Base-by-base conservation (phyloP, 1,140 invertebrate species). In the Bombus superbus region DNA sequence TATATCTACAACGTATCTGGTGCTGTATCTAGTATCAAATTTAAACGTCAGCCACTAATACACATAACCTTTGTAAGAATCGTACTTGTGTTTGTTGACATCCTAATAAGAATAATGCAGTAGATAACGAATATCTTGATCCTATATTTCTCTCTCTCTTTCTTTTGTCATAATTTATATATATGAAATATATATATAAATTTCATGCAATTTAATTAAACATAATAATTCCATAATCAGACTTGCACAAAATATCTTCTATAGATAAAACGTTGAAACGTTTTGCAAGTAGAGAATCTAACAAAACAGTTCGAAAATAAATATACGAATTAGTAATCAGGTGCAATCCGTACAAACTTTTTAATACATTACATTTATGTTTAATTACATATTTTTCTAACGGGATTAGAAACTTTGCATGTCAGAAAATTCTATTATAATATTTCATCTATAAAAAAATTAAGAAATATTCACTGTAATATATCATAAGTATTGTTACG, bases 41-140 rank as follows among this genome's bases (percentile, higher is more conserved):
- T 78, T 35, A 59, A 79, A 72, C n/a, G 47, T 62, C n/a, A 79
- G 35, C 8, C 28, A 68, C 9, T 9, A 68, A 3, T 53, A 79
- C 13, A 59, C 44, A 80, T 85, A 85, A 85, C 77, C 83, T 81
- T 28, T 15, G 0, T 81, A 64, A 81, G 53, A 53, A 73, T 0
- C 22, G n/a, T 5, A 35, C 6, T 15, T n/a, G 18, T 59, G 32
- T 44, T 78, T 73, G 3, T 38, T 71, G 5, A 8, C 5, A 44
- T 64, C 53, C 6, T 47, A 40, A 32, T 35, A 18, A 83, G 13
- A 66, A 18, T 68, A 53, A 53, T 53, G 0, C 42, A n/a, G 1
- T 62, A n/a, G 4, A n/a, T 44, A 66, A 76, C 6, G 13, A 47
- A 78, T 76, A 59, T 13, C 42, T 79, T 28, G 25, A 13, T 71